Percentiles rank a stretch among this genome's conserved stretches.
phyloP scores from a whole-genome alignment of 1,140 invertebrate species.

The Pygmarrhopalites habei region DNA sequence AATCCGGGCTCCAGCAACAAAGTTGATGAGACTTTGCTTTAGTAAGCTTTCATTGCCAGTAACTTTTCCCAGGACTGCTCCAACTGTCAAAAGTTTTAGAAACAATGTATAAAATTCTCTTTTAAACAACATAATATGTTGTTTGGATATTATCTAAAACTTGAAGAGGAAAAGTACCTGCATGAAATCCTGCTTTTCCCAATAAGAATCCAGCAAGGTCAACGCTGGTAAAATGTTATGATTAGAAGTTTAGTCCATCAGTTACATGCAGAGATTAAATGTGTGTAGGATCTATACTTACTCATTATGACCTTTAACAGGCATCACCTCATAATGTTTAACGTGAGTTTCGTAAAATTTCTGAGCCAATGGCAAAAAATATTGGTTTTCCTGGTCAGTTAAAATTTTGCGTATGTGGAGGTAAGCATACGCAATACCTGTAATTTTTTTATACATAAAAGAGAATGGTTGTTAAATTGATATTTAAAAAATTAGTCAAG shows the following conservation, averaged over 20 bases:
- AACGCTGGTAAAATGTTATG: conserved; percentile 19
- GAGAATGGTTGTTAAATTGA: conserved; percentile 45
- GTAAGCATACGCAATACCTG: conserved; percentile 49
- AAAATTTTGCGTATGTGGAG: conserved; percentile 42
- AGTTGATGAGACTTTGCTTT: conserved; percentile 33
- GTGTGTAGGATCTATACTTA: not conserved
- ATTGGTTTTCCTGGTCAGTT: conserved; percentile 24
- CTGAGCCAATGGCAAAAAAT: conserved; percentile 22
- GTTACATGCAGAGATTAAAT: not conserved
- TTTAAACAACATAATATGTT: too few species aligned
- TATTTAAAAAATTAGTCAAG: not conserved
- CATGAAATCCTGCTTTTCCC: conserved; percentile 46
- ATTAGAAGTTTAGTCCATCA: not conserved
- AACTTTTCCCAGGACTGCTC: conserved; percentile 39
- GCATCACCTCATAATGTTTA: not conserved
- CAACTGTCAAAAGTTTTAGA: too few species aligned
- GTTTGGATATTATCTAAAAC: too few species aligned
- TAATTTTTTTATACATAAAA: conserved; percentile 36
- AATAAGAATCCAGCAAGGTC: conserved; percentile 45
- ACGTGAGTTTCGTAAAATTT: not conserved
- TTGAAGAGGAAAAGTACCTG: too few species aligned
- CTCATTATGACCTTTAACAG: not conserved
- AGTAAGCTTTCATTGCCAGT: conserved; percentile 14
- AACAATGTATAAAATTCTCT: too few species aligned
- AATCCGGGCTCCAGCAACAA: conserved; percentile 40